Evolutionary conservation across 2,113 vertebrate species (phyloP).

Genomic region (Mustela nigripes): DNA sequence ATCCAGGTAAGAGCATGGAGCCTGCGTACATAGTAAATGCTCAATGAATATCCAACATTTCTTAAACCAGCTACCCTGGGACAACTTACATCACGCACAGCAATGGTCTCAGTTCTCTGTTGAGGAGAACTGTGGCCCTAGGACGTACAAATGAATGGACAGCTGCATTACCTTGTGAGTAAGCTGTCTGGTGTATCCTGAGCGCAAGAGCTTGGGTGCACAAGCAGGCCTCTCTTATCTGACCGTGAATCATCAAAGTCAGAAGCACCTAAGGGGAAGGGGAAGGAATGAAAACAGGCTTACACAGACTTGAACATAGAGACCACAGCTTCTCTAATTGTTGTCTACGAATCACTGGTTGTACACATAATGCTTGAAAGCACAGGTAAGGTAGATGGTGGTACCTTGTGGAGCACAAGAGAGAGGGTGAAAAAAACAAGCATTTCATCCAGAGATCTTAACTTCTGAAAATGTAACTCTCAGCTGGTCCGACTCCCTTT

Average conservation of each 20-base stretch:
- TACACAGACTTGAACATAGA: neutral
- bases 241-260: constrained; percentile 73
- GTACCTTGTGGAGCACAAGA: neutral
- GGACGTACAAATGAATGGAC: neutral
- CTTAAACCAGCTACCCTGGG: neutral
- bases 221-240: constrained; percentile 79
- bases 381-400: neutral
- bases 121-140: neutral
- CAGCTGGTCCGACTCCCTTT: neutral
- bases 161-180: constrained; percentile 74
- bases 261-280: constrained; percentile 68
- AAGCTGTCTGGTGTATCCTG: constrained; percentile 1
- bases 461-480: neutral
- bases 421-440: neutral
- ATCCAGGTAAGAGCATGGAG: neutral
- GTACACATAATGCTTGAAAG: neutral
- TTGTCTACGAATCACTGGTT: neutral
- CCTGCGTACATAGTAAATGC: neutral
- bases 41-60: neutral
- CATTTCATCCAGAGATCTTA: neutral
- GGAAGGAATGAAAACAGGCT: constrained; percentile 46
- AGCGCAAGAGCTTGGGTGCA: constrained; percentile 56
- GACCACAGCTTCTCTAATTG: neutral
- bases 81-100: neutral
- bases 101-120: neutral